Base-by-base conservation (phyloP, 1,140 invertebrate genomes). In the Streblospio benedicti region DNA sequence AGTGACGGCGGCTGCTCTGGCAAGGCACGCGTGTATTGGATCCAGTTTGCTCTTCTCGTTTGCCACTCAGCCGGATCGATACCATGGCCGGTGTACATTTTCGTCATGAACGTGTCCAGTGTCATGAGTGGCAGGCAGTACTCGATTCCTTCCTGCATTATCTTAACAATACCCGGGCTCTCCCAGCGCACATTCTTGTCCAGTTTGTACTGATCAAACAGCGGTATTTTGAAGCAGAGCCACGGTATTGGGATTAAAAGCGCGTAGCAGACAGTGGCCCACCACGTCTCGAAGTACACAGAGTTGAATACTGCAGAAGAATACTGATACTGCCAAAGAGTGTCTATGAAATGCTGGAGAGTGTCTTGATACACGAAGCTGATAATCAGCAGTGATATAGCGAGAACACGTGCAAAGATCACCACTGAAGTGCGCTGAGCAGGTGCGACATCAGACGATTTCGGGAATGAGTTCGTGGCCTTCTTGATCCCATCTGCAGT, bases 221-320 rank as follows among this genome's bases (percentile, higher is more conserved):
- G 9, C 23, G 35, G 4, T 70, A 72, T 1, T 31, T 52, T 52
- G 31, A 25, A 30, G 50, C 27, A 30, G 23, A 31, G 18, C 27
- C 28, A 52, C 23, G 50, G 50, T n/a, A 65, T 18, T 0, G 63
- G 53, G 18, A 71, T 65, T 5, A 69, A 49, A 4, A 69, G n/a
- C 0, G 64, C 61, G 35, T 70, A 73, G 47, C 57, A 65, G 12
- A 67, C 47, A 0, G 69, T 69, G 4, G 66, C 63, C 32, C 59
- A 67, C 52, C 55, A 64, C 6, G 68, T 71, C 51, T 74, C 72
- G 60, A 72, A 74, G 53, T 74, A 72, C 4, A 68, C 71, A 0
- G 65, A 69, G 53, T 67, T 67, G 43, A 67, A 72, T 20, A 67
- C 6, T 43, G 53, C 59, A 6, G 55, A 32, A 2, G 53, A 27